Base-by-base conservation (phyloP, 2,113 vertebrate species). In the Notothenia coriiceps region DNA sequence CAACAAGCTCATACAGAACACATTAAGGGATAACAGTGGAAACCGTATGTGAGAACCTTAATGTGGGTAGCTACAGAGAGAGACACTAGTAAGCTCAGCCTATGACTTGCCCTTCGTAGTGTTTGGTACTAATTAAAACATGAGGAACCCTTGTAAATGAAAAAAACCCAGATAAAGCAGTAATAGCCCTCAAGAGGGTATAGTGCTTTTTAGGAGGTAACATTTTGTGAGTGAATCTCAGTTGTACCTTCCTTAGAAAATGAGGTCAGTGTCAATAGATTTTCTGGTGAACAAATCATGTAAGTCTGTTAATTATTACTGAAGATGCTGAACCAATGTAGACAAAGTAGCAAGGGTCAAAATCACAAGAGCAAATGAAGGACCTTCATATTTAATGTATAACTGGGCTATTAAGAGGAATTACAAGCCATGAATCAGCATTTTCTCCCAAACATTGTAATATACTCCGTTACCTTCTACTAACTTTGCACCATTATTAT, bases 281-380 rank as follows among this genome's bases (percentile, higher is more conserved):
- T 78, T 88, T 83, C 79, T 88, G 78, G 68, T 44, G 46, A 67
- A 70, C 29, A 65, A 79, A 74, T 68, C 47, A 55, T 4, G 43
- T 49, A 66, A 49, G 50, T n/a, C 13, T 52, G 87, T 93, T 88
- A 90, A 89, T 88, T 80, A 92, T 85, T 84, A 80, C 79, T 65
- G 49, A 77, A 83, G 76, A 85, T 79, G 82, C 70, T 70, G 78
- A 89, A 91, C 90, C 79, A 61, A 85, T 65, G 44, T 74, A 74
- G 70, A 87, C 85, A 29, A 86, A 83, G 79, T 25, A 65, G 47
- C 50, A 73, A 44, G 20, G 71, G 74, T 76, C 57, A 63, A 68
- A 70, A 61, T 76, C 60, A 66, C 68, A 77, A 52, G 51, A 5
- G 57, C 62, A 88, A 87, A 90, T 82, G 75, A 89, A 89, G 77